Evolutionary conservation across 2,113 vertebrate genomes (phyloP).

Genomic region (Ibidorhyncha struthersii): DNA sequence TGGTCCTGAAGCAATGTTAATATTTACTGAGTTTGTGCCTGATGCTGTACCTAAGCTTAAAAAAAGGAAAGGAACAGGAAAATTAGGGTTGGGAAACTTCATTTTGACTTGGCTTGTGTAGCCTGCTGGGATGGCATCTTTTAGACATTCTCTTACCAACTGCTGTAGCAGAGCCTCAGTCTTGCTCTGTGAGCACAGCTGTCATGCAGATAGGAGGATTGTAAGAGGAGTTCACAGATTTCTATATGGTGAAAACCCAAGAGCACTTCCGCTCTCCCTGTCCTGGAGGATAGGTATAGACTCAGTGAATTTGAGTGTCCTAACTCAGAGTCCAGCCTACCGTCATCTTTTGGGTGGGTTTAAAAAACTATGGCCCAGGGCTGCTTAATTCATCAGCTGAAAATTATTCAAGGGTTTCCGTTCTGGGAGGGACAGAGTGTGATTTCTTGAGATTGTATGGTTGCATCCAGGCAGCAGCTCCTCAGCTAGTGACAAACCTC

Average conservation of each 20-base stretch:
- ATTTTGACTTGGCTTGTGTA: neutral
- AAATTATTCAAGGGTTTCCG: neutral
- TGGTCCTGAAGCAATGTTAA: neutral
- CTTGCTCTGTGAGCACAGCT: neutral
- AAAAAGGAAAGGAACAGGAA: neutral
- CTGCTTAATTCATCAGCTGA: neutral
- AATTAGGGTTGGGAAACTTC: neutral
- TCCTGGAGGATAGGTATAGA: neutral
- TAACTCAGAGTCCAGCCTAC: too few species aligned
- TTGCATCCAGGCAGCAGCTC: neutral
- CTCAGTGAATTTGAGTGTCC: neutral
- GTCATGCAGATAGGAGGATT: neutral
- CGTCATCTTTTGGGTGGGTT: neutral
- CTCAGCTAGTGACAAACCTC: neutral
- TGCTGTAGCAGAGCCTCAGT: neutral
- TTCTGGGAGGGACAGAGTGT: neutral
- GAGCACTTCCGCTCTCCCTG: neutral
- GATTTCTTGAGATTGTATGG: neutral
- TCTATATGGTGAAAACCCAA: neutral
- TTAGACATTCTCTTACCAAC: neutral
- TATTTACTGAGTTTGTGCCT: neutral
- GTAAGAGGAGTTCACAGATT: too few species aligned
- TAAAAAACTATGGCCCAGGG: neutral
- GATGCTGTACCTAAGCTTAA: neutral
- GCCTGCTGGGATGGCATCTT: neutral